These are phyloP conservation scores for Tillus elongatus DNA, from an alignment of 2,888 invertebrate species.

Conservation along the genomic window DNA sequence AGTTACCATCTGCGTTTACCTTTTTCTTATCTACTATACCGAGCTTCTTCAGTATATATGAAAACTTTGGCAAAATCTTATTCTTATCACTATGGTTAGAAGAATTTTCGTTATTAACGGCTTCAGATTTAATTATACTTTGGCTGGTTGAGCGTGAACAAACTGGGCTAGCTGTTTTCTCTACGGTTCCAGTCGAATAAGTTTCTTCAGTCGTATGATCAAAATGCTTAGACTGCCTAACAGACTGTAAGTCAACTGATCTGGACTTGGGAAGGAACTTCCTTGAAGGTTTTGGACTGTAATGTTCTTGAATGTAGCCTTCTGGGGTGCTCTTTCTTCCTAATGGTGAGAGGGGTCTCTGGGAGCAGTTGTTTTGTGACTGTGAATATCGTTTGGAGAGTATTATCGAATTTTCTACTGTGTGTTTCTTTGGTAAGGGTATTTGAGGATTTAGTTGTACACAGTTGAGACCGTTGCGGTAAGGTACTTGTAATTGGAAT, in stretches of 20 bases:
- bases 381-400: constrained; percentile 25
- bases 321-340: constrained; percentile 19
- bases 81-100: neutral
- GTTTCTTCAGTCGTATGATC: too few relatives aligned
- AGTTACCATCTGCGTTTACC: too few relatives aligned
- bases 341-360: too few relatives aligned
- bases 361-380: neutral
- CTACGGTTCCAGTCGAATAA: too few relatives aligned
- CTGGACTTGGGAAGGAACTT: constrained; percentile 21
- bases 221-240: too few relatives aligned
- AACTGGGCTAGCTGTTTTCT: too few relatives aligned
- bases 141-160: too few relatives aligned
- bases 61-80: too few relatives aligned
- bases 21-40: too few relatives aligned
- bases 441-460: neutral
- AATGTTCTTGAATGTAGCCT: constrained; percentile 37
- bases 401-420: constrained; percentile 27
- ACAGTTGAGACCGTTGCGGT: constrained; percentile 2
- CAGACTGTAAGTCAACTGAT: too few relatives aligned
- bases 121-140: too few relatives aligned
- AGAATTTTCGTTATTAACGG: neutral
- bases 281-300: constrained; percentile 30
- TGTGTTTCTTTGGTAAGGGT: constrained; percentile 8
- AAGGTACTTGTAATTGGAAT: constrained; percentile 26
- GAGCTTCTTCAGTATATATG: too few relatives aligned